A percentile compares a stretch with the other conserved stretches of the same genome.
These are phyloP conservation scores for Danaus chrysippus DNA, from an alignment of 2,888 invertebrate species.

Conservation along the genomic window DNA sequence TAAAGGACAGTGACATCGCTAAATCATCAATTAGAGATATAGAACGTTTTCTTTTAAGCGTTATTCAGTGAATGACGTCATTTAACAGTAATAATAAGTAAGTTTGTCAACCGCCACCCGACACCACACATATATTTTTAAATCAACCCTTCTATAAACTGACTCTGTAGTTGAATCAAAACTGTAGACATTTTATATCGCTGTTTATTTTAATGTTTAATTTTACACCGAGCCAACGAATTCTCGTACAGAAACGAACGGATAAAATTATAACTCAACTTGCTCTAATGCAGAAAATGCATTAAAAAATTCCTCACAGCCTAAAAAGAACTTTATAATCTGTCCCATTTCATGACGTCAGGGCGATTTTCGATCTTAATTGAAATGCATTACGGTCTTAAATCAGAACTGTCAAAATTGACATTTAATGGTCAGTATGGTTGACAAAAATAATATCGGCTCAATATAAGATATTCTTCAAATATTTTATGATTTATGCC, in stretches of 20 bases:
- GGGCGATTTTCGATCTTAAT: conserved; percentile 30
- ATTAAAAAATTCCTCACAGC: conserved; percentile 38
- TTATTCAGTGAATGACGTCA: background rate
- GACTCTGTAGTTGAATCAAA: conserved; percentile 56
- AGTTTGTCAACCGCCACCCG: background rate
- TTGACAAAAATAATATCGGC: conserved; percentile 31
- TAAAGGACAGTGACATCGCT: background rate
- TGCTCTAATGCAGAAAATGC: conserved; percentile 39
- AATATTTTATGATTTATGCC: conserved; percentile 21
- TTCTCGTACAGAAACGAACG: conserved; percentile 37
- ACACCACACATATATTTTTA: conserved; percentile 14
- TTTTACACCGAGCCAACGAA: conserved; percentile 72
- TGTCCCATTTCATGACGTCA: conserved; percentile 31
- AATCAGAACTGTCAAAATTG: conserved; percentile 20
- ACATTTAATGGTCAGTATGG: conserved; percentile 33
- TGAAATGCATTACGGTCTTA: conserved; percentile 22
- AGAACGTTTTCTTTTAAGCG: background rate
- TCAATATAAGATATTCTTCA: conserved; percentile 26
- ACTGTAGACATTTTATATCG: conserved; percentile 64
- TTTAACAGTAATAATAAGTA: background rate
- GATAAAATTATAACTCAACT: conserved; percentile 45
- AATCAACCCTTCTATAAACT: conserved; percentile 40
- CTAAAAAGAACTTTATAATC: conserved; percentile 32
- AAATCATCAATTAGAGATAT: background rate
- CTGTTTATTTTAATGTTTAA: conserved; percentile 75